Conservation (phyloP, 2,797 vertebrate genomes). For the Allobates femoralis region DNA sequence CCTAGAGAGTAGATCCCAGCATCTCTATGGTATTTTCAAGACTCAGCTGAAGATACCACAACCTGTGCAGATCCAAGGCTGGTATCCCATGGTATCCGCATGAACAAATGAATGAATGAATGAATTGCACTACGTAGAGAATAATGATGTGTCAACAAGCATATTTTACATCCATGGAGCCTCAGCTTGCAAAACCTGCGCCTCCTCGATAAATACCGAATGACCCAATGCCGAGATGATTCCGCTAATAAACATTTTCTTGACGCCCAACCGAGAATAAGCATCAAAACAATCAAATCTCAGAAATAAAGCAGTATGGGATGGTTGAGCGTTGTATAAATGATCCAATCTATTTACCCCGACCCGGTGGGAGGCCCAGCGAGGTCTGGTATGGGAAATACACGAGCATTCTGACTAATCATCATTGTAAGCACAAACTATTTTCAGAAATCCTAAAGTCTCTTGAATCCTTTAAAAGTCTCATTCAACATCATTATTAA, state of each 20-base stretch:
- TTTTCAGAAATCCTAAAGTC: constrained; percentile 12
- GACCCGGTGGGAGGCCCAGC: background rate
- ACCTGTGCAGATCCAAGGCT: too few species aligned
- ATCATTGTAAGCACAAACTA: constrained; percentile 5
- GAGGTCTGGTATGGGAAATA: background rate
- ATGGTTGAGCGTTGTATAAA: constrained; percentile 24
- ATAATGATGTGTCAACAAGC: constrained; percentile 12
- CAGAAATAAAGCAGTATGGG: constrained; percentile 36
- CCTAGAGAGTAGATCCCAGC: too few species aligned
- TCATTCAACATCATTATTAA: background rate
- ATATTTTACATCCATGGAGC: background rate
- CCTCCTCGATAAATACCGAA: constrained; percentile 1
- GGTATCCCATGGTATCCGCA: too few species aligned
- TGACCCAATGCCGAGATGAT: constrained; percentile 30
- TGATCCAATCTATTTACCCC: constrained; percentile 20
- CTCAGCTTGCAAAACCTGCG: background rate
- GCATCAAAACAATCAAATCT: constrained; percentile 19
- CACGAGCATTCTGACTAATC: background rate
- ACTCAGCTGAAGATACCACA: too few species aligned
- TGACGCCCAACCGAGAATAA: constrained; percentile 33
- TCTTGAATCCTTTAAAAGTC: background rate
- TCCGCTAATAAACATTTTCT: constrained; percentile 28
- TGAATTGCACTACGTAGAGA: background rate
- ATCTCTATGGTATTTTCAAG: too few species aligned
- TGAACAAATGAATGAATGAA: background rate